Base-by-base conservation (phyloP, 1,140 invertebrate species). In the Drosophila burlai region DNA sequence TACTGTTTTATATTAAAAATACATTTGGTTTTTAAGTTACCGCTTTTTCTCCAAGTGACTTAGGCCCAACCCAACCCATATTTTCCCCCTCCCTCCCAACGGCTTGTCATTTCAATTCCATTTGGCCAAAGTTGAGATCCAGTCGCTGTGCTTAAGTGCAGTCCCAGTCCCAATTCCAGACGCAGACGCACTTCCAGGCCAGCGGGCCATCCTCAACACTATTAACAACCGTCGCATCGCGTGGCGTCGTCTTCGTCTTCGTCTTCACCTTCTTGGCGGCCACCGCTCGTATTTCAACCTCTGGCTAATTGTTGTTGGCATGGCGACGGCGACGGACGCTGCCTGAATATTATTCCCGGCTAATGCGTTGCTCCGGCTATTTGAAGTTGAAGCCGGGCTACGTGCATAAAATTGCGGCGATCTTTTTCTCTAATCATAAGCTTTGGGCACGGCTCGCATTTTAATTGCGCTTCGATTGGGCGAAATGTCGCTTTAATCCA, bases 81-180 rank as follows among this genome's bases (percentile, higher is more conserved):
- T 21, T 26, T 21, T 34, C 2, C n/a, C 16, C 29, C 59, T 26
- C 40, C 59, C 59, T 3, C 47, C 13, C 38, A 60, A 11, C 34
- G 45, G n/a, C 55, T 55, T 83, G 84, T 86, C 84, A 86, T 89
- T 86, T 74, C 80, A 77, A 60, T 80, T 81, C 81, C 76, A 86
- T 83, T 89, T 89, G 84, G 84, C 84, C 76, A 86, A 86, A 86
- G 83, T 86, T 86, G 80, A 83, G 84, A 63, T 83, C 64, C 80
- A 86, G 80, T 87, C 80, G 68, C 81, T 80, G 75, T 82, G 80
- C 76, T 86, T 86, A 86, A 89, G 83, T 83, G 80, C 80, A 73
- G 61, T 60, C 63, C 71, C 69, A 80, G 61, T 72, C 59, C 69
- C 64, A 58, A 40, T 38, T 47, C 54, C 72, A 54, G 40, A 24